Percentiles rank a stretch among this genome's conserved stretches.
phyloP scores from a whole-genome alignment of 2,888 invertebrate genomes.

The Eucera pruinosa region DNA sequence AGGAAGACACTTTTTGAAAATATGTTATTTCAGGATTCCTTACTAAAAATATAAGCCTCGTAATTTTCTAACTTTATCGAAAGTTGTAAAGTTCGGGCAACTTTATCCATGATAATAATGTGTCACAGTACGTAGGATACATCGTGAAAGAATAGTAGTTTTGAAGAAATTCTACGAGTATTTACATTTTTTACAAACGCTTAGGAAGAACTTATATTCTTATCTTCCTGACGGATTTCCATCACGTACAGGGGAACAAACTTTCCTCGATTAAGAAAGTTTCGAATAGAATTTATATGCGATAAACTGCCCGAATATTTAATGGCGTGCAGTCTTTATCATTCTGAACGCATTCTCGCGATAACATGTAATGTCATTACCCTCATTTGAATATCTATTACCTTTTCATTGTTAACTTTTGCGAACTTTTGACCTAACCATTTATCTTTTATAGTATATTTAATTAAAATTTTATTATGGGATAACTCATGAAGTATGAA shows the following conservation, averaged over 20 bases:
- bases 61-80: too few relatives aligned
- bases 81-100: too few relatives aligned
- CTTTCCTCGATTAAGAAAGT: slow-evolving; percentile 30
- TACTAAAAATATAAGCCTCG: too few relatives aligned
- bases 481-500: too few relatives aligned
- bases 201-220: background rate
- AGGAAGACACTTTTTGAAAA: too few relatives aligned
- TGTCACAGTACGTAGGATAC: too few relatives aligned
- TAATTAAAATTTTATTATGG: too few relatives aligned
- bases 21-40: too few relatives aligned
- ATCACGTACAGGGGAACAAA: slow-evolving; percentile 22
- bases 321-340: background rate
- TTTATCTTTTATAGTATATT: too few relatives aligned
- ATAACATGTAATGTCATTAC: background rate
- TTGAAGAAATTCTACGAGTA: background rate
- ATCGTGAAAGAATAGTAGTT: too few relatives aligned
- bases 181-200: slow-evolving; percentile 4
- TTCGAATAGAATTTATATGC: slow-evolving; percentile 28
- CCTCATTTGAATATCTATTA: background rate
- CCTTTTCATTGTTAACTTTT: background rate
- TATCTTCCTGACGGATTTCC: slow-evolving; percentile 14
- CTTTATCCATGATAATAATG: too few relatives aligned
- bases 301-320: slow-evolving; percentile 29
- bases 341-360: background rate
- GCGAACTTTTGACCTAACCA: background rate